Evolutionary conservation across 1,140 invertebrate species (phyloP).

Genomic region (Zaprionus ornatus): DNA sequence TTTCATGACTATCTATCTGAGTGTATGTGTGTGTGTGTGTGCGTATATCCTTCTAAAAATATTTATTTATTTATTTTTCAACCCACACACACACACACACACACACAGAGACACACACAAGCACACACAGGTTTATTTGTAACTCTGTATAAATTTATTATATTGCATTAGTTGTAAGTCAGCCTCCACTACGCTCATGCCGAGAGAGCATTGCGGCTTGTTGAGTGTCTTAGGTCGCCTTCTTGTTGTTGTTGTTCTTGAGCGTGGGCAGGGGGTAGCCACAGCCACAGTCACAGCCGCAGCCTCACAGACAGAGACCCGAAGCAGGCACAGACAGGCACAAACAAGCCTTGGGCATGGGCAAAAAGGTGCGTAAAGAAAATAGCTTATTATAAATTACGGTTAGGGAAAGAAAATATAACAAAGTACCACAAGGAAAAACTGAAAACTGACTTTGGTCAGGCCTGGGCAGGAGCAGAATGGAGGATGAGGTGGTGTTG

Average conservation of each 20-base stretch:
- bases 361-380: conserved; percentile 68
- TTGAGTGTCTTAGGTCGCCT: conserved; percentile 32
- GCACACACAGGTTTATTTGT: conserved; percentile 59
- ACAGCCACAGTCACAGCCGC: conserved; percentile 8
- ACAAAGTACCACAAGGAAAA: conserved; percentile 52
- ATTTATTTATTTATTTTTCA: conserved; percentile 79
- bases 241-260: conserved; percentile 4
- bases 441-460: conserved; percentile 20
- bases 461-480: not conserved
- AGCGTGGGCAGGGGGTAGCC: conserved; percentile 56
- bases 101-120: not conserved
- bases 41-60: conserved; percentile 76
- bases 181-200: conserved; percentile 41
- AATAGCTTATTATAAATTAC: conserved; percentile 79
- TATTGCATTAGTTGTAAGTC: conserved; percentile 82
- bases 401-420: conserved; percentile 59
- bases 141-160: conserved; percentile 81
- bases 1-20: conserved; percentile 6
- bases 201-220: conserved; percentile 42
- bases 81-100: conserved; percentile 55
- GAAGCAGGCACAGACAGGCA: not conserved
- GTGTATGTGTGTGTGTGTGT: not conserved
- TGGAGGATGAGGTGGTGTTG: not conserved
- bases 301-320: not conserved
- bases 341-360: not conserved